Base-by-base conservation (phyloP, 2,888 invertebrate genomes). In the Rhorus exstirpatorius region DNA sequence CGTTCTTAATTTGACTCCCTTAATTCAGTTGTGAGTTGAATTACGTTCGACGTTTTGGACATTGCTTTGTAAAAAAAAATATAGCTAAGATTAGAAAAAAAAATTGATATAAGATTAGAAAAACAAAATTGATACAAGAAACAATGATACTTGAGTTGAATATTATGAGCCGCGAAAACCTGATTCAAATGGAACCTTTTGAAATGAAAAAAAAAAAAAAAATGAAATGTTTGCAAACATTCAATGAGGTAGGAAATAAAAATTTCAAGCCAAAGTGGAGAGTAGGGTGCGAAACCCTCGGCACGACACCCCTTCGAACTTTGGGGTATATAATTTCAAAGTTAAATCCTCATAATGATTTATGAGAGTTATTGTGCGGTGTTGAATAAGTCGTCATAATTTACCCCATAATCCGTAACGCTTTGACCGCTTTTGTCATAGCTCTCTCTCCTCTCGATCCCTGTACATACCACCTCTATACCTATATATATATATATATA, bases 301-400 rank as follows among this genome's bases (percentile, higher is more conserved):
- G 0, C 2, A 8, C 14, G 21, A 21, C 38, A 61, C 49, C 61
- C 63, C 38, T 41, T 63, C 63, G 51, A 53, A 65, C 53, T 65
- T 75, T 44, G n/a, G 41, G 51, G 44, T 75, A n/a, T 75, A 65
- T 75, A 75, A 75, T 75, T 74, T 78, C 58, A 24, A 46, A 78
- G 49, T 71, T 44, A 51, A 49, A 81, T 35, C 51, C 81, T 14
- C 19, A 61, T 70, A 21, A 70, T 75, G 81, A 82, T 75, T 82
- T 65, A 70, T 41, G 78, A 75, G 63, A 51, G 41, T 65, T 63
- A 67, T 60, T 72, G 61, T 65, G 41, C 74, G 51, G 55, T 24
- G 49, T 51, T 41, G 74, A 82, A 77, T 72, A 81, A 81, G 81
- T 82, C 81, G 78, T 82, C 74, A 79, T 82, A 74, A 82, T 82